Conservation (phyloP, 2,888 invertebrate genomes). For the Agriopis leucophaearia region DNA sequence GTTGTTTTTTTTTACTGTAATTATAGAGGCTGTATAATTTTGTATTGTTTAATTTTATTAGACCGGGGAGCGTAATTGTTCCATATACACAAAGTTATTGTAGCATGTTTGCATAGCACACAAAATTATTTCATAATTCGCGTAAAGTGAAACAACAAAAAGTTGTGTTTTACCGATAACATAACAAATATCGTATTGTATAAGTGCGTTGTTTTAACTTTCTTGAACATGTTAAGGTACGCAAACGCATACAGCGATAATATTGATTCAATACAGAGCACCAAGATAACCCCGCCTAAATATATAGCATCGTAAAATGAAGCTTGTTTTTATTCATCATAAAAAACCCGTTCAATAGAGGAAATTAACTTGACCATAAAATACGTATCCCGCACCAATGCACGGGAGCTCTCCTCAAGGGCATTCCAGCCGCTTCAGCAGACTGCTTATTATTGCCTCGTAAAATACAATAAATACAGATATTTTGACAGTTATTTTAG, state of each 20-base stretch:
- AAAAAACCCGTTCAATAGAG: constrained; percentile 65
- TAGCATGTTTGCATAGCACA: constrained; percentile 9
- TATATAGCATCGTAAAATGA: constrained; percentile 66
- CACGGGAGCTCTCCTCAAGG: constrained; percentile 35
- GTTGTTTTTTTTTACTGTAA: too few relatives aligned
- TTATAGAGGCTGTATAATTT: too few relatives aligned
- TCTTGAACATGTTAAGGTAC: constrained; percentile 21
- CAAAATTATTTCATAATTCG: constrained; percentile 8
- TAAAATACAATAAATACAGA: constrained; percentile 41
- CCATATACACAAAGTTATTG: neutral
- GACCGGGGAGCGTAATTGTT: too few relatives aligned
- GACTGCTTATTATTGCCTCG: constrained; percentile 41
- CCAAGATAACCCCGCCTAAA: constrained; percentile 60
- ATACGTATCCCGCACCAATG: constrained; percentile 50
- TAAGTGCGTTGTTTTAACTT: constrained; percentile 27
- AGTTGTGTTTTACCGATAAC: constrained; percentile 28
- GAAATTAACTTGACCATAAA: constrained; percentile 67
- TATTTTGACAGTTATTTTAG: constrained; percentile 18
- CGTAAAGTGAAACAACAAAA: constrained; percentile 21
- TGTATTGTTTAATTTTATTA: too few relatives aligned
- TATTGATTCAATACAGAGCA: constrained; percentile 55
- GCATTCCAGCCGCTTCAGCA: constrained; percentile 30
- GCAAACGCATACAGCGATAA: constrained; percentile 21
- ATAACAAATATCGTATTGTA: constrained; percentile 27
- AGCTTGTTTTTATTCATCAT: constrained; percentile 65